These are phyloP conservation scores for Trematomus loennbergii DNA, from an alignment of 2,113 vertebrate species.

Conservation along the genomic window DNA sequence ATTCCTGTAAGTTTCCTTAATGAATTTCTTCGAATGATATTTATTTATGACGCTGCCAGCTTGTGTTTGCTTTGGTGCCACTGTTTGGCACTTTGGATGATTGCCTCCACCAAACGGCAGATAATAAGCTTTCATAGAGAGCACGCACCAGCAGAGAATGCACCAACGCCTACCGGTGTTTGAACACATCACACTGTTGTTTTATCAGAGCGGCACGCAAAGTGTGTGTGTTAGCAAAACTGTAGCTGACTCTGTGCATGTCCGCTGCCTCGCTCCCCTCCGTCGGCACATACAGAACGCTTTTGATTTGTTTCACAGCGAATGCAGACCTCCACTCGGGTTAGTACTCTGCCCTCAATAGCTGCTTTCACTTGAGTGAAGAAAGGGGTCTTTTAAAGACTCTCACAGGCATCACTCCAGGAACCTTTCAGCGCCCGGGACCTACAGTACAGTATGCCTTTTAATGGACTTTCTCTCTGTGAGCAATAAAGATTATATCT, in stretches of 20 bases:
- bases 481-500: slow-evolving; percentile 79
- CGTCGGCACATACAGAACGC: slow-evolving; percentile 50
- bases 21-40: not conserved
- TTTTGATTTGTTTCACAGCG: slow-evolving; percentile 66
- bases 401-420: slow-evolving; percentile 73
- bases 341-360: slow-evolving; percentile 72
- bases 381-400: slow-evolving; percentile 75
- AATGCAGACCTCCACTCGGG: slow-evolving; percentile 61
- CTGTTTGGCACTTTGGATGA: slow-evolving; percentile 16
- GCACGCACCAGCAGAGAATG: not conserved
- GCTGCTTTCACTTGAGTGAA: slow-evolving; percentile 73
- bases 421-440: slow-evolving; percentile 67
- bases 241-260: slow-evolving; percentile 44
- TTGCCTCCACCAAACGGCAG: slow-evolving; percentile 9
- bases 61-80: not conserved
- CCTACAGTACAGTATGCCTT: slow-evolving; percentile 76
- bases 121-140: slow-evolving; percentile 19
- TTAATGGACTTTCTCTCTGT: slow-evolving; percentile 74
- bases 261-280: slow-evolving; percentile 38
- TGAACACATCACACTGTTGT: slow-evolving; percentile 11
- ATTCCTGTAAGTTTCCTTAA: slow-evolving; percentile 62
- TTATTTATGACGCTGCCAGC: not conserved
- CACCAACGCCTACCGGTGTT: slow-evolving; percentile 9
- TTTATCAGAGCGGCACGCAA: slow-evolving; percentile 5
- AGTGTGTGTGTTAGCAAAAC: slow-evolving; percentile 37